Base-by-base conservation (phyloP, 2,888 invertebrate species). In the Athalia rosae region DNA sequence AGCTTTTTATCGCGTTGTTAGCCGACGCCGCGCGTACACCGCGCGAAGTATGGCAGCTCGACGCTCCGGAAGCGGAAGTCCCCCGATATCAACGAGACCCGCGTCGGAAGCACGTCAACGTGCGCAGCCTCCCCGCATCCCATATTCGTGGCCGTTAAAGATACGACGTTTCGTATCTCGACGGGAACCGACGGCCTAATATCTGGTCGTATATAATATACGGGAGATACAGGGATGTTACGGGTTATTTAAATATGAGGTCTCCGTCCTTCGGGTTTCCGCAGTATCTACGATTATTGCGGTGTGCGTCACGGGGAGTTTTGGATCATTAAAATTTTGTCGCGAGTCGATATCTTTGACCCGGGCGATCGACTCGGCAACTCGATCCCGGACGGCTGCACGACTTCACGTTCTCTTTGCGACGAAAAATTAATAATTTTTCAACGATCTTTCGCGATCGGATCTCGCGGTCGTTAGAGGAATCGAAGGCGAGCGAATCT, bases 51-150 rank as follows among this genome's bases (percentile, higher is more conserved):
- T 28, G 28, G 28, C 28, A 0, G 28, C 28, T 28, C 28, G 28
- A 28, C 62, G 53, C 71, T 76, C 48, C 80, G 80, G 80, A 78
- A 80, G 79, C 80, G 80, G 80, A 80, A 80, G 77, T 67, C 63
- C 63, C 76, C 76, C 67, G 80, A 80, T 80, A 80, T 79, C 79
- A 71, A 58, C 80, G 80, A 76, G 76, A 77, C 76, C 28, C 28
- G 28, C 45, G 69, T 76, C 62, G 59, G 59, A 61, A n/a, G 53
- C 50, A 73, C 77, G 71, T 56, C 71, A 69, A 41, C 58, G 11
- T 71, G 13, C 13, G 41, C 58, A 56, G 28, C 28, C 28, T 56
- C 28, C 56, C 69, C 41, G 9, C 13, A 28, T 28, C 53, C 7
- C 53, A 6, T 7, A 41, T 47, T 47, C 47, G n/a, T 47, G 45